phyloP scores from a whole-genome alignment of 2,113 vertebrate genomes.

The Rhizomys pruinosus region DNA sequence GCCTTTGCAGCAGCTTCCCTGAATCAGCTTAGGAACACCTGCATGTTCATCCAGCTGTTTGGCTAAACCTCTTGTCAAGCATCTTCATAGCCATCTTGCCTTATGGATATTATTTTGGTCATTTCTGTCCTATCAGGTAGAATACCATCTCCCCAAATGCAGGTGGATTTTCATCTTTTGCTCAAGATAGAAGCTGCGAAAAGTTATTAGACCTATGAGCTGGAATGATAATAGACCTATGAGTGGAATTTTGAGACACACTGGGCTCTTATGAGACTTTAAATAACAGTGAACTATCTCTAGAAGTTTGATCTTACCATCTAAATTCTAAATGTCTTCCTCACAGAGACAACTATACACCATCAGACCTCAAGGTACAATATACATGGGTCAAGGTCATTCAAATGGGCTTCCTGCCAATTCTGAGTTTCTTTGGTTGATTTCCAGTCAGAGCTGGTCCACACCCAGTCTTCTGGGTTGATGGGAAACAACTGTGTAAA shows the following conservation, averaged over 20 bases:
- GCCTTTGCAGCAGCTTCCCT: not conserved
- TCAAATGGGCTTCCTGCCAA: not conserved
- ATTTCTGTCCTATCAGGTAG: not conserved
- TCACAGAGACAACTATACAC: not conserved
- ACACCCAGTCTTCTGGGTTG: not conserved
- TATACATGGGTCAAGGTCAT: no score
- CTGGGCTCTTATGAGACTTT: not conserved
- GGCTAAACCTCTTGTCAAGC: not conserved
- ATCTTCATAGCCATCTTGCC: not conserved
- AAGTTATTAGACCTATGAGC: not conserved
- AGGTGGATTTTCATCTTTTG: not conserved
- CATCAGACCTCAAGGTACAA: not conserved
- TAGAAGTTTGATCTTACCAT: not conserved
- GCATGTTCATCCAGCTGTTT: not conserved
- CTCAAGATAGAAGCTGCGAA: not conserved
- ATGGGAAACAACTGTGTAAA: rapidly evolving
- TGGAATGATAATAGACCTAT: not conserved
- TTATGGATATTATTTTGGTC: not conserved
- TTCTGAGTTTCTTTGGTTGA: not conserved
- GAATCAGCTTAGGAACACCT: conserved; percentile 57
- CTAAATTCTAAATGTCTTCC: not conserved
- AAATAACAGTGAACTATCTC: not conserved
- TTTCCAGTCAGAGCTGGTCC: not conserved
- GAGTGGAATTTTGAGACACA: not conserved
- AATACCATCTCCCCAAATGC: not conserved